phyloP scores from a whole-genome alignment of 2,797 vertebrate species.

The Eulemur mongoz region DNA sequence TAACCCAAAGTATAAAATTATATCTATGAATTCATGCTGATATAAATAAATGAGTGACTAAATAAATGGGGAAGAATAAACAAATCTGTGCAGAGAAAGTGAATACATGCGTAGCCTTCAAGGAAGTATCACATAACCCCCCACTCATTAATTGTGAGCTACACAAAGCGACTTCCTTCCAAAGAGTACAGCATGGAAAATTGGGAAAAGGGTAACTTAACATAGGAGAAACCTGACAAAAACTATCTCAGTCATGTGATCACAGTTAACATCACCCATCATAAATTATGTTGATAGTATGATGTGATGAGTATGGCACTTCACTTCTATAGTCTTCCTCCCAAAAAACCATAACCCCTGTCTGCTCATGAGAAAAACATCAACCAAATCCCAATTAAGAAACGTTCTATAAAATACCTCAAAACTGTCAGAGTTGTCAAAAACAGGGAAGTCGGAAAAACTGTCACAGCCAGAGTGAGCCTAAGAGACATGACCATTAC shows the following conservation, averaged over 20 bases:
- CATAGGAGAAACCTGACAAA: neutral
- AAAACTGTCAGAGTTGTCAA: constrained; percentile 14
- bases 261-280: neutral
- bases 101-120: neutral
- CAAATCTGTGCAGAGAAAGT: constrained; percentile 2
- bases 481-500: neutral
- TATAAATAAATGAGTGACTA: neutral
- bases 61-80: neutral
- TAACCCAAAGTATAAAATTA: constrained; percentile 16
- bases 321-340: neutral
- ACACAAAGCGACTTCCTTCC: neutral
- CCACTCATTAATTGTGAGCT: neutral
- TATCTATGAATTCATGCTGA: neutral
- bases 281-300: neutral
- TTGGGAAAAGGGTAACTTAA: neutral
- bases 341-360: neutral
- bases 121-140: neutral
- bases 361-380: neutral
- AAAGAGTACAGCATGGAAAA: neutral
- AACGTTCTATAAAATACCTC: neutral
- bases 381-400: neutral
- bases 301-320: neutral
- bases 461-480: neutral
- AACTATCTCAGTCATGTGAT: neutral
- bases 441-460: neutral